Conservation (phyloP, 1,140 invertebrate genomes). For the Antheraea mylitta region DNA sequence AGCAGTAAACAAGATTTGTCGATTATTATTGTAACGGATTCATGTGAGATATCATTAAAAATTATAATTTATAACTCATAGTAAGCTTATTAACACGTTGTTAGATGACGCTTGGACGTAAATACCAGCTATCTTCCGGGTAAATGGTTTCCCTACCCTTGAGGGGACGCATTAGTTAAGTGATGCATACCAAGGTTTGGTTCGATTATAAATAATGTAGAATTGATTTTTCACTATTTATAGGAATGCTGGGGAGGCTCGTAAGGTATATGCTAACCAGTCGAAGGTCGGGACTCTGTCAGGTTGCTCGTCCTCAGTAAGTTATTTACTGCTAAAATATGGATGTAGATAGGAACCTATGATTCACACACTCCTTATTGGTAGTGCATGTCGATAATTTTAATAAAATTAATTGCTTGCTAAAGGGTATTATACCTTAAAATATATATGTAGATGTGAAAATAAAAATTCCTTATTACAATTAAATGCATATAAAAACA, state of each 20-base stretch:
- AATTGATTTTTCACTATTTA: constrained; percentile 76
- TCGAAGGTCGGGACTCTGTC: constrained; percentile 76
- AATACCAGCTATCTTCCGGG: constrained; percentile 74
- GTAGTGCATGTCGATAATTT: constrained; percentile 27
- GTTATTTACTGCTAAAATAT: constrained; percentile 34
- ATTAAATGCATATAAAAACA: too few species aligned
- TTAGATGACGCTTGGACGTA: constrained; percentile 75
- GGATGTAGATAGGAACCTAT: constrained; percentile 4
- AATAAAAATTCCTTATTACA: too few species aligned
- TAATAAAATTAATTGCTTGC: constrained; percentile 24
- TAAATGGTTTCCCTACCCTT: constrained; percentile 59
- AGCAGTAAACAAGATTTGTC: constrained; percentile 27
- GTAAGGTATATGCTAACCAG: constrained; percentile 74
- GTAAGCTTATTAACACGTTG: constrained; percentile 23
- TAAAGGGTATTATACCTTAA: too few species aligned
- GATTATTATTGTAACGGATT: constrained; percentile 32
- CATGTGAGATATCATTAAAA: constrained; percentile 24
- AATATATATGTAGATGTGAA: too few species aligned
- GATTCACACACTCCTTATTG: constrained; percentile 22
- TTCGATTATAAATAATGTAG: constrained; percentile 48
- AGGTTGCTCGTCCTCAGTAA: constrained; percentile 77
- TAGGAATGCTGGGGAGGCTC: constrained; percentile 75
- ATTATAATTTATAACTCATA: constrained; percentile 18
- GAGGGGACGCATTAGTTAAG: constrained; percentile 44
- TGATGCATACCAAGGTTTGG: constrained; percentile 54